Evolutionary conservation across 2,888 invertebrate genomes (phyloP).

Genomic region (Cybosia mesomella): DNA sequence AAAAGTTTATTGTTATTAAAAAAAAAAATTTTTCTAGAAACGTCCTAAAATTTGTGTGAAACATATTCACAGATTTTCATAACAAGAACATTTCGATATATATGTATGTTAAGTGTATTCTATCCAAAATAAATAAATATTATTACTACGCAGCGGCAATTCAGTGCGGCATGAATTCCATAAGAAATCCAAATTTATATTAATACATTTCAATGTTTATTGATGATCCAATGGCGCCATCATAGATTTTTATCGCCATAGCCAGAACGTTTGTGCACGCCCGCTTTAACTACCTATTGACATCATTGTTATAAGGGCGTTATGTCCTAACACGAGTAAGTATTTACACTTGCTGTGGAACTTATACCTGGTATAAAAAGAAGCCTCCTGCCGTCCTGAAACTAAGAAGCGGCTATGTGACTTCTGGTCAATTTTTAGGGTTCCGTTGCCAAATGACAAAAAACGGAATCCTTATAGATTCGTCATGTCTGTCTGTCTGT

Average conservation of each 20-base stretch:
- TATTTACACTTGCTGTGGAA: not conserved
- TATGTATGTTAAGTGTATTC: not conserved
- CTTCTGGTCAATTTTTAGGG: too few relatives aligned
- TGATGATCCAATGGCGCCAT: not conserved
- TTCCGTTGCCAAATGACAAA: too few relatives aligned
- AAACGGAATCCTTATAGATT: too few relatives aligned
- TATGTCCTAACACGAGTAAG: not conserved
- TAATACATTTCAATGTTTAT: not conserved
- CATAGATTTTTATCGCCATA: not conserved
- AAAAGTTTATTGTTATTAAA: too few relatives aligned
- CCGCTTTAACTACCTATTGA: conserved; percentile 4
- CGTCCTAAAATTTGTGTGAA: too few relatives aligned
- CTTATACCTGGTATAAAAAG: too few relatives aligned
- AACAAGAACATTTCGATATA: not conserved
- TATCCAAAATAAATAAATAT: not conserved
- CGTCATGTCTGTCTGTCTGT: too few relatives aligned
- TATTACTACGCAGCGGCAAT: not conserved
- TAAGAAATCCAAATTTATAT: not conserved
- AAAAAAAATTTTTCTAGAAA: too few relatives aligned
- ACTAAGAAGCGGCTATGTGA: too few relatives aligned
- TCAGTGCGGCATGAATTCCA: not conserved
- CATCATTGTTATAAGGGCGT: not conserved
- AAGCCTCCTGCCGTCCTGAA: too few relatives aligned
- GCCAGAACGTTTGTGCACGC: not conserved
- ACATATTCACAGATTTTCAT: not conserved